Percentiles rank a stretch among this genome's conserved stretches.
Evolutionary conservation across 2,888 invertebrate species (phyloP).

Genomic region (Hirtodrosophila histrioides): DNA sequence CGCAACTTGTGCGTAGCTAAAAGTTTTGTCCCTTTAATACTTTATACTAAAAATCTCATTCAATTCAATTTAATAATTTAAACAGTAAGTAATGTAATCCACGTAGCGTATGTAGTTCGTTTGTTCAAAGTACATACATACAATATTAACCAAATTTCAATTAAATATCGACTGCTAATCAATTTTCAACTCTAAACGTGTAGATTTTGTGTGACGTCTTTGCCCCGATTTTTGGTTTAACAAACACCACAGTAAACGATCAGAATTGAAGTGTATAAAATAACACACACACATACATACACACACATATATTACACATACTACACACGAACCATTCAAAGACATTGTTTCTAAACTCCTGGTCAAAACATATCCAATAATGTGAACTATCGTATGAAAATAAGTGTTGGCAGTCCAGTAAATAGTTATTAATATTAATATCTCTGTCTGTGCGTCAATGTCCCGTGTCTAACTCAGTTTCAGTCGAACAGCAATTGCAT

Average conservation of each 20-base stretch:
- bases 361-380: slow-evolving; percentile 10
- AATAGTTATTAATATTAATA: slow-evolving; percentile 29
- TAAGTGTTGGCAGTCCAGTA: slow-evolving; percentile 26
- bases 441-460: slow-evolving; percentile 34
- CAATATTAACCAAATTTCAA: slow-evolving; percentile 47
- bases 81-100: slow-evolving; percentile 60
- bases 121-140: slow-evolving; percentile 45
- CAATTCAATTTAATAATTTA: slow-evolving; percentile 36
- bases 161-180: slow-evolving; percentile 61
- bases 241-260: slow-evolving; percentile 13
- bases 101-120: slow-evolving; percentile 71
- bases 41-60: slow-evolving; percentile 48
- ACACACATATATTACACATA: slow-evolving; percentile 19
- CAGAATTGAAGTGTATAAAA: slow-evolving; percentile 10
- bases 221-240: slow-evolving; percentile 50
- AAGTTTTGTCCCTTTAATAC: slow-evolving; percentile 62
- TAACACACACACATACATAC: slow-evolving; percentile 25
- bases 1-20: slow-evolving; percentile 75
- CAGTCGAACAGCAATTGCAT: background rate
- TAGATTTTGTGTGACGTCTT: slow-evolving; percentile 75
- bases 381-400: background rate
- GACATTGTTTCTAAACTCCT: slow-evolving; percentile 32
- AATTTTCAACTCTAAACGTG: slow-evolving; percentile 70
- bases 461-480: slow-evolving; percentile 33
- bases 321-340: slow-evolving; percentile 3